Base-by-base conservation (phyloP, 1,140 invertebrate species). In the Penaeus indicus region DNA sequence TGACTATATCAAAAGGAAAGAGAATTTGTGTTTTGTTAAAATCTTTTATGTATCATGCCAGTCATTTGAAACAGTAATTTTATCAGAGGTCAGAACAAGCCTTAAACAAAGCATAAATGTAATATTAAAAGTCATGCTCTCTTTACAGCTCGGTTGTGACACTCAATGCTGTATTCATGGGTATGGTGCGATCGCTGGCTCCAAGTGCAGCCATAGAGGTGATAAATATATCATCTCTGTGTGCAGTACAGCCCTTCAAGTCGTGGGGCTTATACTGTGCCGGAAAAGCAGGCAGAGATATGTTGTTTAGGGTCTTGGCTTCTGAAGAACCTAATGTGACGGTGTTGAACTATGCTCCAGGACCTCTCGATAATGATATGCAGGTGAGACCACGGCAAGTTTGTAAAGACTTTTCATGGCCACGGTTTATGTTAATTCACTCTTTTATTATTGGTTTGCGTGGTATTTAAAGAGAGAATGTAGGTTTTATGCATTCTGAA, bases 281-380 rank as follows among this genome's bases (percentile, higher is more conserved):
- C 89, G 97, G 96, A 78, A 98, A 97, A 94, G 97, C 98, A 22
- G 96, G 97, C n/a, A 93, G 98, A 81, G 97, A 99, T 92, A 97
- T 98, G 95, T 97, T 96, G 92, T 98, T 99, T 92, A 95, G 95
- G 92, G 93, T 94, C 10, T 93, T 99, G 77, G 97, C 97, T 16
- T 93, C 94, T 54, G 98, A 99, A 94, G 95, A 96, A 91, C 95
- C 95, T 22, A 92, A 95, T 38, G 93, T 97, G 0, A 93, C 95
- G 85, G 95, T 99, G 18, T 92, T 99, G 5, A 98, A 96, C 93
- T 99, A 99, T 93, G 96, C 97, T 8, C 98, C 98, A 0, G 98
- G 98, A 42, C 97, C 98, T 7, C 96, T 99, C 5, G 94, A 97
- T 90, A 99, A 98, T 0, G 95, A 97, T 79, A 99, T 99, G 97